Conservation (phyloP, 2,113 vertebrate genomes). For the Boulengeromyrus knoepffleri region DNA sequence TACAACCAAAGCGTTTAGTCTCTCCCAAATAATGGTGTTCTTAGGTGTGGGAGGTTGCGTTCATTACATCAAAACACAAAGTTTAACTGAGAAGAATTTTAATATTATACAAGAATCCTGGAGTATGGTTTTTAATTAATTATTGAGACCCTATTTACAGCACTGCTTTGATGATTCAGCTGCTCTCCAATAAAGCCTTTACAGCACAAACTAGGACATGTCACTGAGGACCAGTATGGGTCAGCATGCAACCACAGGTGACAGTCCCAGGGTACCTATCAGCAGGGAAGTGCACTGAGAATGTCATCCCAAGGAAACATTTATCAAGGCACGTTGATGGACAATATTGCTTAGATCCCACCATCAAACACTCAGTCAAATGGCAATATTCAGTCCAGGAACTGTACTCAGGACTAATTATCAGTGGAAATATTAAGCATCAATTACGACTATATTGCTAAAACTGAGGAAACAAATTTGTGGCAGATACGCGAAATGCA, state of each 20-base stretch:
- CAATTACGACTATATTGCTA: not conserved
- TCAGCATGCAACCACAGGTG: not conserved
- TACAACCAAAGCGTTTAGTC: not conserved
- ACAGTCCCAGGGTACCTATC: not conserved
- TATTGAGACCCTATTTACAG: not conserved
- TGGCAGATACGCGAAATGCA: not conserved
- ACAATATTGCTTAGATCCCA: not conserved
- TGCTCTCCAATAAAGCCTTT: not conserved
- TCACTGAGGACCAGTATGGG: not conserved
- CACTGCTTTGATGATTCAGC: not conserved
- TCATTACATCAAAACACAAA: not conserved
- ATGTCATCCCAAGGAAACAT: not conserved
- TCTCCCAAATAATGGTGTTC: not conserved
- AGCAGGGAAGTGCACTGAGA: not conserved
- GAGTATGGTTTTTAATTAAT: not conserved
- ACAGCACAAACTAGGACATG: not conserved
- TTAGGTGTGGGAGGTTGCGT: not conserved
- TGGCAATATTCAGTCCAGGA: not conserved
- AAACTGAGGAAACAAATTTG: not conserved
- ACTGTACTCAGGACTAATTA: not conserved
- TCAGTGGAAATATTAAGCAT: not conserved
- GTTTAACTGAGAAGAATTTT: not conserved
- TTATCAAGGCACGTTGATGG: not conserved
- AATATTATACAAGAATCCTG: not conserved
- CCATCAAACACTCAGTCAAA: not conserved